Base-by-base conservation (phyloP, 2,113 vertebrate species). In the Nycticryphes semicollaris region DNA sequence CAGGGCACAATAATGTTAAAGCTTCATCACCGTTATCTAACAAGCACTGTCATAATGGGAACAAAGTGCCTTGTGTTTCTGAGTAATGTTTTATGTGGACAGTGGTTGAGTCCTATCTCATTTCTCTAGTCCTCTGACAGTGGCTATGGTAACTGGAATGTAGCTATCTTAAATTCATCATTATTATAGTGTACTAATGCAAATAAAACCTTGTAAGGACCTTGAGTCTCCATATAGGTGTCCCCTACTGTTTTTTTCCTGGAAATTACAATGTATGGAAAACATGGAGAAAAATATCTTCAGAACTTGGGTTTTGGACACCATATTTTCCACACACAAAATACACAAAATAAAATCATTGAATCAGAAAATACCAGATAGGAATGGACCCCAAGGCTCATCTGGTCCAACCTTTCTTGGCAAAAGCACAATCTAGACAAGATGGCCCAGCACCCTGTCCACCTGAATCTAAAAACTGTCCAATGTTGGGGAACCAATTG, bases 1-100 rank as follows among this genome's bases (percentile, higher is more conserved):
- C 39, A 87, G 93, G 95, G 89, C 50, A 79, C 57, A 87, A 53
- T 96, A 92, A 91, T 56, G 64, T 84, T 93, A 87, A 45, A 93
- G 85, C 69, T 96, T 73, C 78, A 91, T 94, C 95, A 94, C 1
- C n/a, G 51, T 87, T 92, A 90, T 94, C 84, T 89, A 86, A 69
- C 94, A 88, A 89, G 82, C 73, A 25, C 48, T 90, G 56, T 68
- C 82, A 72, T 93, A 93, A 83, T 37, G 60, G 84, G 39, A 83
- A 89, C 69, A 91, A 90, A 96, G 78, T 84, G 83, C 67, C 43
- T 64, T 19, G 0, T 78, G 53, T 59, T 87, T 66, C 73, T 48
- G 35, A 90, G 56, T 48, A 68, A 33, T 79, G 87, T 76, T 93
- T 89, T 79, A 28, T 66, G 37, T 60, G 77, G 69, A 25, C 91